Percentiles rank a stretch among this genome's conserved stretches.
These are phyloP conservation scores for Calcarius lapponicus DNA, from an alignment of 2,797 vertebrate genomes.

Conservation along the genomic window DNA sequence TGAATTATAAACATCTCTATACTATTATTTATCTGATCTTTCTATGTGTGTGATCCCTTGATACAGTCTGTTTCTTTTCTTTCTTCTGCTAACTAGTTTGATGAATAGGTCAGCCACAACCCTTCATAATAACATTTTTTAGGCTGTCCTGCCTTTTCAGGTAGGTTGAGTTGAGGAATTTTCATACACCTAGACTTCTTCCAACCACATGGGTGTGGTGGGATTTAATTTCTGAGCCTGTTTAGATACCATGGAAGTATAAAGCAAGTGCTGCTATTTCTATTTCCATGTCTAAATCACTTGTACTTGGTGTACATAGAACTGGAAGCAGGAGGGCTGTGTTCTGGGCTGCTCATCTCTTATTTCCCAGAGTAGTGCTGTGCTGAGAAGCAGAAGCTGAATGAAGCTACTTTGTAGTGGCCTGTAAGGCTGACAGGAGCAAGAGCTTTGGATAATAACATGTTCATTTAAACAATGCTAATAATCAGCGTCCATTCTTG, in stretches of 20 bases:
- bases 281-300: conserved; percentile 17
- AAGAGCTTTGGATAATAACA: background rate
- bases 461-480: background rate
- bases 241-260: conserved; percentile 19
- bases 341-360: background rate
- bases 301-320: background rate
- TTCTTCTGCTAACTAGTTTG: background rate
- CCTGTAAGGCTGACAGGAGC: background rate
- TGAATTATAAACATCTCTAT: background rate
- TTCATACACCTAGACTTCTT: conserved; percentile 30
- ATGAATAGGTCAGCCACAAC: background rate
- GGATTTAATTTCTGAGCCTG: conserved; percentile 31
- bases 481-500: background rate
- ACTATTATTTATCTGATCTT: background rate
- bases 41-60: background rate
- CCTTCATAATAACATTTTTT: background rate
- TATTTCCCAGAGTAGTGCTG: background rate
- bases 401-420: background rate
- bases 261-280: conserved; percentile 26
- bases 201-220: conserved; percentile 49
- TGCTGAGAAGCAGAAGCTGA: background rate
- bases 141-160: conserved; percentile 33
- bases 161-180: conserved; percentile 44
- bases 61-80: background rate
- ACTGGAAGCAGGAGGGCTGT: background rate